Percentiles rank a stretch among this genome's conserved stretches.
These are phyloP conservation scores for Blastobasis lacticolella DNA, from an alignment of 2,888 invertebrate species.

Conservation along the genomic window DNA sequence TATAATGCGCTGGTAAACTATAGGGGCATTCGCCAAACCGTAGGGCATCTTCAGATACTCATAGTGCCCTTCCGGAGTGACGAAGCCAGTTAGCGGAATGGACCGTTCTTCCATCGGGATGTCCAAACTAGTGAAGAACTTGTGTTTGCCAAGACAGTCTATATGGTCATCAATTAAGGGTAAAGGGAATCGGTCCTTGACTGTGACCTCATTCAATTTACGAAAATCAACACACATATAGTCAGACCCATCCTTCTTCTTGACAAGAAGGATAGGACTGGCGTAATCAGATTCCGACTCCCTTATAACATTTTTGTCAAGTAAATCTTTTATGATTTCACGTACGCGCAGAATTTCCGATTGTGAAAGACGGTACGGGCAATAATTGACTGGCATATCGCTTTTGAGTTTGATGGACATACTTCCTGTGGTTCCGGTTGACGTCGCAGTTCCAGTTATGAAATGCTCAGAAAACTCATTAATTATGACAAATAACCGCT, in stretches of 20 bases:
- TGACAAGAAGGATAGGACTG: slow-evolving; percentile 5
- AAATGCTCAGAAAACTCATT: slow-evolving; percentile 8
- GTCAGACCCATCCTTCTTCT: no score
- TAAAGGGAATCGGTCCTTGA: slow-evolving; percentile 6
- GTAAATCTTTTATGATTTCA: slow-evolving; percentile 4
- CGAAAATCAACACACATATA: slow-evolving; percentile 7
- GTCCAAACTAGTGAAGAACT: slow-evolving; percentile 15
- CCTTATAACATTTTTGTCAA: slow-evolving; percentile 3
- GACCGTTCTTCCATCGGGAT: slow-evolving; percentile 14
- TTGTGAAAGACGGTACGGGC: slow-evolving; percentile 9
- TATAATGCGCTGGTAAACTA: slow-evolving; percentile 15
- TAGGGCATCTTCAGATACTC: slow-evolving; percentile 18
- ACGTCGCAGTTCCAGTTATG: slow-evolving; percentile 9
- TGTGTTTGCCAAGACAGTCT: slow-evolving; percentile 8
- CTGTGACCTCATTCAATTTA: slow-evolving; percentile 2
- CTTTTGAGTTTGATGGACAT: slow-evolving; percentile 10
- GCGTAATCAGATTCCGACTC: slow-evolving; percentile 6
- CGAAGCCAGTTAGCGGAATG: slow-evolving; percentile 12
- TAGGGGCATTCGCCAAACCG: slow-evolving; percentile 15
- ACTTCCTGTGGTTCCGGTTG: slow-evolving; percentile 9
- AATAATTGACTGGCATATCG: slow-evolving; percentile 8
- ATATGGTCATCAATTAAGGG: slow-evolving; percentile 12
- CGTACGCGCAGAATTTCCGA: slow-evolving; percentile 8
- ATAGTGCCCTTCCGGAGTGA: slow-evolving; percentile 12
- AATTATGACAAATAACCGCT: slow-evolving; percentile 6